Conservation (phyloP, 1,140 invertebrate species). For the Apocrypta bakeri region DNA sequence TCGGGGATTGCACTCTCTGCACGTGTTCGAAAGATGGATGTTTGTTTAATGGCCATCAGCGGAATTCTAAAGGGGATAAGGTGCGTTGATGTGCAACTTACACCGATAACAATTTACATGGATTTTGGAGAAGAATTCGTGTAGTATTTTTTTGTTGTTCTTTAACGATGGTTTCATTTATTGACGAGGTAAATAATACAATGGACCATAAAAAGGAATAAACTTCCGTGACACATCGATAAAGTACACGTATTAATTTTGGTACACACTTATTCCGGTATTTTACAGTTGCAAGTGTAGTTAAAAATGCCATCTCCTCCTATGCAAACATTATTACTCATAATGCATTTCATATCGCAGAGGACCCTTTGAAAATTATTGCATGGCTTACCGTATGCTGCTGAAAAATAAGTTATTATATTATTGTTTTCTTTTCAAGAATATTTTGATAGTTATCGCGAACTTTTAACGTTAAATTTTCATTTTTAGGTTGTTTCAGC, state of each 20-base stretch:
- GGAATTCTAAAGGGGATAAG: background rate
- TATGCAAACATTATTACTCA: slow-evolving; percentile 40
- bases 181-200: background rate
- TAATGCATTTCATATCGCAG: slow-evolving; percentile 46
- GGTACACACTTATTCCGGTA: slow-evolving; percentile 20
- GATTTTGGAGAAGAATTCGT: background rate
- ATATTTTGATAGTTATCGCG: background rate
- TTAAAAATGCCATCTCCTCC: slow-evolving; percentile 41
- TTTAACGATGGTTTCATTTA: background rate
- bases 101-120: background rate
- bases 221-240: too few species aligned
- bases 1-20: background rate
- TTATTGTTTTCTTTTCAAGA: slow-evolving; percentile 16
- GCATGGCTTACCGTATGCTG: slow-evolving; percentile 9
- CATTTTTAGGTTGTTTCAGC: background rate
- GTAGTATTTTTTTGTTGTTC: background rate
- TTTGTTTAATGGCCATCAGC: background rate
- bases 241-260: background rate
- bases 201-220: background rate
- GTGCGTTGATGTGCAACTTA: background rate
- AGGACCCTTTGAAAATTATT: slow-evolving; percentile 44
- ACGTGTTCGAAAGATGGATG: background rate
- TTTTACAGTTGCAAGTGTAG: slow-evolving; percentile 41
- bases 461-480: background rate
- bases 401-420: slow-evolving; percentile 31